Evolutionary conservation across 1,140 invertebrate genomes (phyloP).

Genomic region (Pemphigus obesinymphae): DNA sequence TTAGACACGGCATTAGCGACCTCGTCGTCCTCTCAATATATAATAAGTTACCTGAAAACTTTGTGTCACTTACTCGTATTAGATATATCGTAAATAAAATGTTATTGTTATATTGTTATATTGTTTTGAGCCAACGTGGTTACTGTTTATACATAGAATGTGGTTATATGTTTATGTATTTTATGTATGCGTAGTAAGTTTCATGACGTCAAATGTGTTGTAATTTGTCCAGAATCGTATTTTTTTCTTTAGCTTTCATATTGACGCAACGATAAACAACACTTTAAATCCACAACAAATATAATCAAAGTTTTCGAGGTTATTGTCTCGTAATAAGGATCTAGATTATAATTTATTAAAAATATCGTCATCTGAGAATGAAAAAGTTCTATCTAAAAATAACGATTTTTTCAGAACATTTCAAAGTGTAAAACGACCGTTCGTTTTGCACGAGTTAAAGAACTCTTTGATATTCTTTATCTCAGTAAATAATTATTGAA

Average conservation of each 20-base stretch:
- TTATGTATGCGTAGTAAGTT: neutral
- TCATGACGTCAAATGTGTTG: neutral
- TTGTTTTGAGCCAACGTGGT: neutral
- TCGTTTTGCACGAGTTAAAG: no score
- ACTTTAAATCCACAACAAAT: neutral
- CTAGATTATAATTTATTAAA: no score
- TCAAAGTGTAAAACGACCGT: no score
- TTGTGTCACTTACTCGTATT: neutral
- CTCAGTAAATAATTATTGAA: no score
- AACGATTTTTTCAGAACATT: no score
- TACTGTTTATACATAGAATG: no score
- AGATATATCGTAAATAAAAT: no score
- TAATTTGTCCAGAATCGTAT: neutral
- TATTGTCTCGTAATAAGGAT: no score
- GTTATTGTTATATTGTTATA: neutral
- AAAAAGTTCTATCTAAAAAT: no score
- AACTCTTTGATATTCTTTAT: no score
- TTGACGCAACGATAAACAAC: neutral
- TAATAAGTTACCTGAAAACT: conserved; percentile 19
- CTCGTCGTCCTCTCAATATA: neutral
- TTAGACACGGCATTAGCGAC: neutral
- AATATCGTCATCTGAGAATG: no score
- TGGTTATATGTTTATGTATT: no score
- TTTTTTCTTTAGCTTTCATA: neutral
- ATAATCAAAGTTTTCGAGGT: neutral